Conservation (phyloP, 2,797 vertebrate genomes). For the Sebastes matsubarae region DNA sequence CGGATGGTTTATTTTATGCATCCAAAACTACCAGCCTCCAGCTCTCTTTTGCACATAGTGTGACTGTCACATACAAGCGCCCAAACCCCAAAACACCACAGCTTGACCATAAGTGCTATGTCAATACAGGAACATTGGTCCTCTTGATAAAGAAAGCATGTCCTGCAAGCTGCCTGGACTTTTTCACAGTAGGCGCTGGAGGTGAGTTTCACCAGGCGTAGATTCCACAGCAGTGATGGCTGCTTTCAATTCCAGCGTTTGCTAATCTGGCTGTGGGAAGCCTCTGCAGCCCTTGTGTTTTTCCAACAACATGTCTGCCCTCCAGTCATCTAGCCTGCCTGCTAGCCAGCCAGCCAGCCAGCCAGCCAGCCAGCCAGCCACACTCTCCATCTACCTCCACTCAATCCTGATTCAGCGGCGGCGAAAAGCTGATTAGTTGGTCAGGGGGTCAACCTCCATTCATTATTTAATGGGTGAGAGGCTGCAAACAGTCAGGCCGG, state of each 20-base stretch:
- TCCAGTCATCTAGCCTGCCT: slow-evolving; percentile 33
- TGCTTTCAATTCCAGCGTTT: slow-evolving; percentile 59
- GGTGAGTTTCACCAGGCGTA: slow-evolving; percentile 58
- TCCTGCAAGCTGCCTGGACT: slow-evolving; percentile 45
- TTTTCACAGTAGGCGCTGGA: slow-evolving; percentile 32
- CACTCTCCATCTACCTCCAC: slow-evolving; percentile 56
- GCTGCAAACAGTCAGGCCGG: slow-evolving; percentile 71
- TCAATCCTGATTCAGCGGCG: slow-evolving; percentile 61
- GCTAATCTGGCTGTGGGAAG: slow-evolving; percentile 62
- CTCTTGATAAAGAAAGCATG: slow-evolving; percentile 49
- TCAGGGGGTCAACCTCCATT: slow-evolving; percentile 82
- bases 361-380: slow-evolving; percentile 26
- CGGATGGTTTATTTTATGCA: slow-evolving; percentile 3
- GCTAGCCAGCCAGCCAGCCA: slow-evolving; percentile 30
- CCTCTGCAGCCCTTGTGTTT: slow-evolving; percentile 49
- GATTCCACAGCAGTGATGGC: slow-evolving; percentile 61
- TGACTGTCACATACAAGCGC: slow-evolving; percentile 15
- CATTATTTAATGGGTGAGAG: slow-evolving; percentile 84
- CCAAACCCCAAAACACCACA: slow-evolving; percentile 30
- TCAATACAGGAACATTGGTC: slow-evolving; percentile 42
- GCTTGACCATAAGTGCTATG: slow-evolving; percentile 38
- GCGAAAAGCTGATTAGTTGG: slow-evolving; percentile 82
- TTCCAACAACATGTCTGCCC: slow-evolving; percentile 47
- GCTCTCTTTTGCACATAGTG: background rate
- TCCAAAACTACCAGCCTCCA: background rate